phyloP scores from a whole-genome alignment of 1,140 invertebrate species.

The Diabrotica undecimpunctata region DNA sequence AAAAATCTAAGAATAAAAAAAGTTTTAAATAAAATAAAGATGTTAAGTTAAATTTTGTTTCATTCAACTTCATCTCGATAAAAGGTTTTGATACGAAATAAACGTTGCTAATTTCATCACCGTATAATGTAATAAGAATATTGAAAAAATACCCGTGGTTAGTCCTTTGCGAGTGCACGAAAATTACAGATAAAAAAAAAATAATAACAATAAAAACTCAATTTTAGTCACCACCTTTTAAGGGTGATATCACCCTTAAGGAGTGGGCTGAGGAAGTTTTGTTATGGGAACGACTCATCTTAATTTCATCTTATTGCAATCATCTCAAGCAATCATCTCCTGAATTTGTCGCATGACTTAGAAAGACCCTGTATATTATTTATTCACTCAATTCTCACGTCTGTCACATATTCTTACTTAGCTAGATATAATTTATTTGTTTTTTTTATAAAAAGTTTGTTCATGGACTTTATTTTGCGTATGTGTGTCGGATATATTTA shows the following conservation, averaged over 20 bases:
- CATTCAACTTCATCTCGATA: not conserved
- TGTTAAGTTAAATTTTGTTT: not conserved
- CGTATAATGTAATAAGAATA: not conserved
- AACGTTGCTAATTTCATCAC: not conserved
- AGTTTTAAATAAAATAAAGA: not conserved
- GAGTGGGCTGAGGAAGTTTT: not conserved
- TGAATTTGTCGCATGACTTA: not conserved
- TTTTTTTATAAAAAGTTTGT: too few species aligned
- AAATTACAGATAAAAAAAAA: too few species aligned
- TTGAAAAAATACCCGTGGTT: too few species aligned
- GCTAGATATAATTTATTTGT: too few species aligned
- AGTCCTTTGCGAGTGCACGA: too few species aligned
- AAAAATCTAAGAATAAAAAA: not conserved
- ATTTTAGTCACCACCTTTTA: too few species aligned
- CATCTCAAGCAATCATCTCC: not conserved
- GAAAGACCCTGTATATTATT: not conserved
- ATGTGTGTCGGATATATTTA: too few species aligned
- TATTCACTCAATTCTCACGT: too few species aligned
- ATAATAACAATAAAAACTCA: too few species aligned
- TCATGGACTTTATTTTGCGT: too few species aligned
- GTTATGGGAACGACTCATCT: not conserved
- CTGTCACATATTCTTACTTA: too few species aligned
- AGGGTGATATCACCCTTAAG: not conserved
- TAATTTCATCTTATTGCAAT: not conserved
- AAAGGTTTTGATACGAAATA: not conserved